Evolutionary conservation across 2,797 vertebrate species (phyloP).

Genomic region (Manis pentadactyla): DNA sequence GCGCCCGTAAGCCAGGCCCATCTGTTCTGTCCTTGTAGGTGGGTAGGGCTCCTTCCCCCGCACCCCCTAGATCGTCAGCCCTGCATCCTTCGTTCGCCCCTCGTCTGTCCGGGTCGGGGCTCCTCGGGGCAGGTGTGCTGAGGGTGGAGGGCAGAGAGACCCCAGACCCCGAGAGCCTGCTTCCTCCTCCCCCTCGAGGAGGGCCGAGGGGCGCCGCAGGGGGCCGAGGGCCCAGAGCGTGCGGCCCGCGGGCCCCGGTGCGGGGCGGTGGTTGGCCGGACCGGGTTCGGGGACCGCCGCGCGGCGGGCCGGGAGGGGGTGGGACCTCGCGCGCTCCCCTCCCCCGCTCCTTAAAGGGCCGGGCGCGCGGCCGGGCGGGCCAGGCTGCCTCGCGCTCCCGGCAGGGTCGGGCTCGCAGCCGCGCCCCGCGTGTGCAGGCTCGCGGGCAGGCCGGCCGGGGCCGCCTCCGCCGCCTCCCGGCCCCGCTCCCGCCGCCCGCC

Average conservation of each 20-base stretch:
- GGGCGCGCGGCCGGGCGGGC: background rate
- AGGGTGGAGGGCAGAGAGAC: background rate
- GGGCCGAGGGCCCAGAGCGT: background rate
- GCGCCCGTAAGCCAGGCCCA: background rate
- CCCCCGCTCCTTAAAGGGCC: constrained; percentile 80
- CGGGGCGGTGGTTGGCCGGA: background rate
- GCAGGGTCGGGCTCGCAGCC: background rate
- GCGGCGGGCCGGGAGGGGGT: background rate
- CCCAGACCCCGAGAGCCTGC: background rate
- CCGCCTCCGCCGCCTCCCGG: background rate
- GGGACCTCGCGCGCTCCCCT: constrained; percentile 60
- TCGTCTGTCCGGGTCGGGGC: background rate
- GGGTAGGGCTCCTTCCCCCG: background rate
- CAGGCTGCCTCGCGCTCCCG: background rate
- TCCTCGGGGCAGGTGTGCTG: background rate
- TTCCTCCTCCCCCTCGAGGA: background rate
- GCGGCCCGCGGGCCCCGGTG: background rate
- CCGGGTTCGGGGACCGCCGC: background rate
- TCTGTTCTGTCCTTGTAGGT: background rate
- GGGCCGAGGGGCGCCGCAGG: background rate
- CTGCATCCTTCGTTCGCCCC: background rate
- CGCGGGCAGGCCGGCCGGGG: background rate
- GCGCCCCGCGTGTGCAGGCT: background rate
- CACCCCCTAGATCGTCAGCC: background rate
- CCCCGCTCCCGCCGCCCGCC: constrained; percentile 39